Evolutionary conservation across 2,113 vertebrate genomes (phyloP).

Genomic region (Psilopsiagon aymara): DNA sequence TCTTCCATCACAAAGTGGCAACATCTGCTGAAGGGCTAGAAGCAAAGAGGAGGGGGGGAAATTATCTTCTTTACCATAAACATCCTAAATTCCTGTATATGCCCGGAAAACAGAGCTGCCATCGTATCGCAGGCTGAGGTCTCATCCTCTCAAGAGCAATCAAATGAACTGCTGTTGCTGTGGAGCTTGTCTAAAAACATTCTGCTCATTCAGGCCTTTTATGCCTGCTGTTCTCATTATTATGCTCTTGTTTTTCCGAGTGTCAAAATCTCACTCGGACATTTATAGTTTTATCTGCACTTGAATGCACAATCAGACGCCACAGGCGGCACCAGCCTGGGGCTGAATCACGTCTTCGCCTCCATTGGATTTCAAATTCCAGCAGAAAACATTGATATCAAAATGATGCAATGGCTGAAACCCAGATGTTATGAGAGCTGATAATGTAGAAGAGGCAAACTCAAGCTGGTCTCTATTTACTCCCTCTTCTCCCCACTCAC

Average conservation of each 20-base stretch:
- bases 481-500: background rate
- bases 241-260: slow-evolving; percentile 24
- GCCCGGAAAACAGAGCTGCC: background rate
- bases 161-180: slow-evolving; percentile 27
- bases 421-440: background rate
- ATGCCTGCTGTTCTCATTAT: slow-evolving; percentile 3
- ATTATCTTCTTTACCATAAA: background rate
- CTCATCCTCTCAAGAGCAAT: slow-evolving; percentile 13
- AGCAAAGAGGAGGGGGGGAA: background rate
- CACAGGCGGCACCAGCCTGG: background rate
- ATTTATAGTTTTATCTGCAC: slow-evolving; percentile 11
- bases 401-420: background rate
- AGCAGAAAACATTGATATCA: background rate
- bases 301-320: background rate
- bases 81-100: background rate
- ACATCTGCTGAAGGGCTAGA: background rate
- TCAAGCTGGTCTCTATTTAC: background rate
- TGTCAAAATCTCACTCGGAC: background rate
- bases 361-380: background rate
- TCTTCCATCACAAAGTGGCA: background rate
- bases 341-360: background rate
- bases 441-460: background rate
- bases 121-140: background rate
- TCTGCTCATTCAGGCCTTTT: slow-evolving; percentile 24
- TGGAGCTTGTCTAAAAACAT: slow-evolving; percentile 28